A percentile compares a stretch with the other conserved stretches of the same genome.
phyloP scores from a whole-genome alignment of 2,113 vertebrate genomes.

The Triplophysa dalaica region DNA sequence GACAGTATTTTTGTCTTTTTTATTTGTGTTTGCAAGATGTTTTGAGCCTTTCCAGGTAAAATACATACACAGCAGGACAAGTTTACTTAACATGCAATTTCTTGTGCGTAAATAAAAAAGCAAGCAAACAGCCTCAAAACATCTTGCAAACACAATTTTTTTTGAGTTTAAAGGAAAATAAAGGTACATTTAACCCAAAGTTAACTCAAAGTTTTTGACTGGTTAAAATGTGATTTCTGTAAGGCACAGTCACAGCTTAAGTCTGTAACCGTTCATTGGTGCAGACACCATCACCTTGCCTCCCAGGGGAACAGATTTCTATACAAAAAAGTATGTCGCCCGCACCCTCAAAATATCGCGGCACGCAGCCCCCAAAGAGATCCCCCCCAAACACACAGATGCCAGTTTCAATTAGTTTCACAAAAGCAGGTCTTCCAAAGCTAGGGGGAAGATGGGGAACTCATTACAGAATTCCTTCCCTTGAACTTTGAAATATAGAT shows the following conservation, averaged over 20 bases:
- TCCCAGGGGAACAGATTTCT: not conserved
- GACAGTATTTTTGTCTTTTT: too few species aligned
- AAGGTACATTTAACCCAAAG: not conserved
- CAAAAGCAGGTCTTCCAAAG: conserved; percentile 69
- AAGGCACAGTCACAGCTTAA: not conserved
- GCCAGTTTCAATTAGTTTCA: conserved; percentile 79
- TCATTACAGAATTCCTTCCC: conserved; percentile 75
- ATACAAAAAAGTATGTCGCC: not conserved
- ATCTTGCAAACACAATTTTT: too few species aligned
- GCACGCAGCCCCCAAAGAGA: conserved; percentile 67
- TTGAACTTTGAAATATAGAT: conserved; percentile 75
- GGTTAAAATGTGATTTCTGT: not conserved
- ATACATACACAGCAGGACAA: too few species aligned
- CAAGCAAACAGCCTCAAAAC: too few species aligned
- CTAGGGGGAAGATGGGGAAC: conserved; percentile 70
- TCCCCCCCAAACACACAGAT: conserved; percentile 63
- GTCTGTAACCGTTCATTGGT: not conserved
- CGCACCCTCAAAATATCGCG: conserved; percentile 60
- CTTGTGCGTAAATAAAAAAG: too few species aligned
- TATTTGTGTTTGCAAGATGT: too few species aligned
- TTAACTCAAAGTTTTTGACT: not conserved
- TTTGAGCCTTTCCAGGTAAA: too few species aligned
- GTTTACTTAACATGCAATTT: too few species aligned
- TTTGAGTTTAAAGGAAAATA: not conserved
- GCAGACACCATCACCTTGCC: not conserved